These are phyloP conservation scores for Phrynocephalus forsythii DNA, from an alignment of 2,797 vertebrate genomes.

Conservation along the genomic window DNA sequence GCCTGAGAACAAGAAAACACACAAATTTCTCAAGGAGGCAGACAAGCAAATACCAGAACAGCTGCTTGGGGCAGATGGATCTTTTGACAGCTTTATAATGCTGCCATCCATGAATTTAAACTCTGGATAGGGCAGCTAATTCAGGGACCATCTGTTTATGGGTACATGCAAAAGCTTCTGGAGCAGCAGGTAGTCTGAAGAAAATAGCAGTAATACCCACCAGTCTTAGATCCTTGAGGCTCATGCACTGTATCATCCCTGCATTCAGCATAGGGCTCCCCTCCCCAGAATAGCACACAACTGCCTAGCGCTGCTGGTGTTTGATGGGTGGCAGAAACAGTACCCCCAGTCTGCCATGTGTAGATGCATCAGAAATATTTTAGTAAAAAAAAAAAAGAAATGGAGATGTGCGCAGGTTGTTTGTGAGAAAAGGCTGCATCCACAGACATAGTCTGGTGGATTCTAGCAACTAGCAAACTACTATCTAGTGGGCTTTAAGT, in stretches of 20 bases:
- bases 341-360: not conserved
- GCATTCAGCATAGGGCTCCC: not conserved
- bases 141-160: constrained; percentile 62
- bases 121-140: constrained; percentile 32
- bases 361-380: not conserved
- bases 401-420: not conserved
- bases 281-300: not conserved
- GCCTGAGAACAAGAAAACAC: constrained; percentile 35
- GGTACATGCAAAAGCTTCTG: constrained; percentile 43
- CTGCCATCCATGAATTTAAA: constrained; percentile 52
- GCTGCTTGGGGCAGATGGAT: constrained; percentile 73
- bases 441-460: not conserved
- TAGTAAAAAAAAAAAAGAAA: not conserved
- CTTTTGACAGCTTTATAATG: constrained; percentile 66
- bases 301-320: not conserved
- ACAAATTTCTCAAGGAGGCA: constrained; percentile 53
- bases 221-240: not conserved
- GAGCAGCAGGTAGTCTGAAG: constrained; percentile 58
- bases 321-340: not conserved
- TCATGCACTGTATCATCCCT: not conserved
- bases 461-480: not conserved
- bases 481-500: not conserved
- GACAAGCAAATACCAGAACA: constrained; percentile 66
- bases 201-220: constrained; percentile 10
- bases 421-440: not conserved